Conservation (phyloP, 1,140 invertebrate genomes). For the Anagrus nilaparvatae region DNA sequence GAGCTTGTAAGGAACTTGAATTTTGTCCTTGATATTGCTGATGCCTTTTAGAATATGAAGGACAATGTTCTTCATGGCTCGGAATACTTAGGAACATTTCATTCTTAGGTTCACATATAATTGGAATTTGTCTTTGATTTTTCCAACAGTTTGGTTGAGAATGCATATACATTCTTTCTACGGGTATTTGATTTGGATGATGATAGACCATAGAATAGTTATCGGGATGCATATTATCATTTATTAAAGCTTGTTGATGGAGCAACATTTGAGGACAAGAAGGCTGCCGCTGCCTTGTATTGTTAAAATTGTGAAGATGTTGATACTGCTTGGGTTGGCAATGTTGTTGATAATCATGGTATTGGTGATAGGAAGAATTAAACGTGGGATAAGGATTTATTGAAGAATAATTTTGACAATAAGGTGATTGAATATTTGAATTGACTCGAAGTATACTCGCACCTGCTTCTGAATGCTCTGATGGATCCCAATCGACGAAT, state of each 20-base stretch:
- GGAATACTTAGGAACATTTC: slow-evolving; percentile 30
- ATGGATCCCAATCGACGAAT: slow-evolving; percentile 24
- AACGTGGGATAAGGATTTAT: slow-evolving; percentile 21
- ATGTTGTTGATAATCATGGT: too few relatives aligned
- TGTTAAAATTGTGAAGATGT: too few relatives aligned
- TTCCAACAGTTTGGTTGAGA: slow-evolving; percentile 19
- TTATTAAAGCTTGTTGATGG: slow-evolving; percentile 20
- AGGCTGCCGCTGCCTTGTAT: too few relatives aligned
- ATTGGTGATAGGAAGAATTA: slow-evolving; percentile 19
- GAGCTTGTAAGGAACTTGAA: not conserved
- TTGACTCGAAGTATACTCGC: slow-evolving; percentile 23
- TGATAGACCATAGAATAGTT: too few relatives aligned
- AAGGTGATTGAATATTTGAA: too few relatives aligned
- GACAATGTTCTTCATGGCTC: slow-evolving; percentile 12
- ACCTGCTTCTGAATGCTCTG: slow-evolving; percentile 33
- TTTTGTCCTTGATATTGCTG: not conserved
- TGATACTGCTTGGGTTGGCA: too few relatives aligned
- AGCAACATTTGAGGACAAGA: slow-evolving; percentile 21
- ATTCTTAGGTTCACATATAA: slow-evolving; percentile 24
- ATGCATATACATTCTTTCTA: too few relatives aligned
- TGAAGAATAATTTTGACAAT: too few relatives aligned
- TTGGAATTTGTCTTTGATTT: slow-evolving; percentile 21
- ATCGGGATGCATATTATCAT: slow-evolving; percentile 12
- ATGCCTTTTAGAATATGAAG: not conserved
- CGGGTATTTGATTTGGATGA: too few relatives aligned